Percentiles rank a stretch among this genome's conserved stretches.
phyloP scores from a whole-genome alignment of 2,113 vertebrate genomes.

The Tychaedon coryphoeus region DNA sequence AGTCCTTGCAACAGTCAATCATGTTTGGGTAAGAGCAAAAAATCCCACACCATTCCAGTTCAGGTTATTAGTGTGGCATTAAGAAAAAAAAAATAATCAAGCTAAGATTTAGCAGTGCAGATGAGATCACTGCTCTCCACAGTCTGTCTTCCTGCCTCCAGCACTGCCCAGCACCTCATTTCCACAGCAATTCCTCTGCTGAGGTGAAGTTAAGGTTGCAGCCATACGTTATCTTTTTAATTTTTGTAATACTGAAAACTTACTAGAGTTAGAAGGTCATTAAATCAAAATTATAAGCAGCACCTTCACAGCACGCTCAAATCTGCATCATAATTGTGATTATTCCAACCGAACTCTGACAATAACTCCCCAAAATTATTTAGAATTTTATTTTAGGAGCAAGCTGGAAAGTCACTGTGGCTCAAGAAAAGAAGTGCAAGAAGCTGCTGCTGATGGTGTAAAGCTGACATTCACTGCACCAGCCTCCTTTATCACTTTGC shows the following conservation, averaged over 20 bases:
- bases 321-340: not conserved
- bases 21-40: not conserved
- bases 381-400: not conserved
- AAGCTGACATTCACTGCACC: not conserved
- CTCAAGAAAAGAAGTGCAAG: not conserved
- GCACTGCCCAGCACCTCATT: not conserved
- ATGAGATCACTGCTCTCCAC: constrained; percentile 44
- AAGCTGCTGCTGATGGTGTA: not conserved
- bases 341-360: not conserved
- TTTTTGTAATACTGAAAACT: not conserved
- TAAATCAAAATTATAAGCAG: not conserved
- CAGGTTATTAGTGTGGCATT: not conserved
- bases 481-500: not conserved
- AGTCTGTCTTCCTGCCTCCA: constrained; percentile 24
- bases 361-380: not conserved
- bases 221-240: not conserved
- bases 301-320: not conserved
- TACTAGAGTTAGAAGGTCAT: not conserved
- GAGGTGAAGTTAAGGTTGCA: constrained; percentile 28
- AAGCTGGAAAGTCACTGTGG: not conserved
- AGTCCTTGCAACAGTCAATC: not conserved
- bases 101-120: constrained; percentile 37
- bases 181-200: not conserved
- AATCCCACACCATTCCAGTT: not conserved
- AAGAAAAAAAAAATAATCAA: not conserved